phyloP scores from a whole-genome alignment of 1,140 invertebrate genomes.

The Drosophila kanapiae region DNA sequence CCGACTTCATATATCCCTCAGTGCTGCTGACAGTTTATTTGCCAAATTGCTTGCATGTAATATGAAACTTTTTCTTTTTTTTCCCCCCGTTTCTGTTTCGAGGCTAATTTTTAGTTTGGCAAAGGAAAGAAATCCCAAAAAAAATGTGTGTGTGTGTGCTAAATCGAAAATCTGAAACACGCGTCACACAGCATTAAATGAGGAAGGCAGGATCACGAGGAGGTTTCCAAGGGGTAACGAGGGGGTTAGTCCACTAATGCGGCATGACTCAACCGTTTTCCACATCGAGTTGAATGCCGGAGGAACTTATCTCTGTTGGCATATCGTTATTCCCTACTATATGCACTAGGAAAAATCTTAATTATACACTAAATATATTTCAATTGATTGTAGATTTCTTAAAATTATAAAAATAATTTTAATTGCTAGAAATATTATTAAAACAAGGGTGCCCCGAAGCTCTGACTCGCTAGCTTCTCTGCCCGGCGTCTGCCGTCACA shows the following conservation, averaged over 20 bases:
- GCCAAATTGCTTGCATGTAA: slow-evolving; percentile 81
- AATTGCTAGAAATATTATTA: no score
- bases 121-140: not conserved
- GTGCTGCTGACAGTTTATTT: slow-evolving; percentile 80
- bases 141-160: slow-evolving; percentile 55
- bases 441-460: no score
- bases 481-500: no score
- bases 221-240: not conserved
- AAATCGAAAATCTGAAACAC: slow-evolving; percentile 83
- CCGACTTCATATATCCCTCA: slow-evolving; percentile 11
- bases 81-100: slow-evolving; percentile 11
- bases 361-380: not conserved
- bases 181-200: slow-evolving; percentile 55
- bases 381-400: not conserved
- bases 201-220: slow-evolving; percentile 19
- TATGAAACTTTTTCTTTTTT: slow-evolving; percentile 70
- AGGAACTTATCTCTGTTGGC: slow-evolving; percentile 13
- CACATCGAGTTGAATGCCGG: slow-evolving; percentile 10
- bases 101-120: slow-evolving; percentile 70
- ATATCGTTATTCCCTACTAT: slow-evolving; percentile 23
- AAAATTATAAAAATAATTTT: not conserved
- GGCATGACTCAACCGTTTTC: slow-evolving; percentile 67
- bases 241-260: slow-evolving; percentile 47
- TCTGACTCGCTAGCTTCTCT: no score
- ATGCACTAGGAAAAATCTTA: not conserved